Conservation (phyloP, 2,797 vertebrate genomes). For the Cephalopachus bancanus region DNA sequence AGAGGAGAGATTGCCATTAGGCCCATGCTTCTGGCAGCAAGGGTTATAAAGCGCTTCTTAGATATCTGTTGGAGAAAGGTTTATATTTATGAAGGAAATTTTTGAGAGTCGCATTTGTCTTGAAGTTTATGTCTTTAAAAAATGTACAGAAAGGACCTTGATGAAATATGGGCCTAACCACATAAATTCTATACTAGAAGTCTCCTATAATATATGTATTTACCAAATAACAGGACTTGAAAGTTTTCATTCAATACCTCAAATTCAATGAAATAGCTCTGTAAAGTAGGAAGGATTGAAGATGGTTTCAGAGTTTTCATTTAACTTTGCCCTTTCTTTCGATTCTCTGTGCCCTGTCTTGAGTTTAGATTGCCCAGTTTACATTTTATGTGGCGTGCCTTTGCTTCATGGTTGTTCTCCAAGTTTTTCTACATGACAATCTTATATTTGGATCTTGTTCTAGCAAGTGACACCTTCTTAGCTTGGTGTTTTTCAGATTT, state of each 20-base stretch:
- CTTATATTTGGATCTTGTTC: conserved; percentile 12
- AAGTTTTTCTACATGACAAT: background rate
- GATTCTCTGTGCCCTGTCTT: background rate
- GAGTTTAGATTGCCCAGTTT: background rate
- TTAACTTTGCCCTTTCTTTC: background rate
- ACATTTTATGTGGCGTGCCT: background rate
- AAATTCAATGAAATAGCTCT: conserved; percentile 39
- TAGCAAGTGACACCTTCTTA: background rate
- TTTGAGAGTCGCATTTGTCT: conserved; percentile 31
- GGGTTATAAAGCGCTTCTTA: conserved; percentile 45
- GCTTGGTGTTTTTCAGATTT: conserved; percentile 28
- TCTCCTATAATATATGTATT: conserved; percentile 7
- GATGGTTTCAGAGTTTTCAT: conserved; percentile 17
- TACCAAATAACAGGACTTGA: background rate
- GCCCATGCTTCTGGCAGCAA: background rate
- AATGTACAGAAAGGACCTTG: conserved; percentile 3
- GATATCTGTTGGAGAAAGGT: conserved; percentile 29
- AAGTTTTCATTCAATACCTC: background rate
- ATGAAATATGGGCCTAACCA: conserved; percentile 17
- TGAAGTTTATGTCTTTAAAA: conserved; percentile 39
- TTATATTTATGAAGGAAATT: background rate
- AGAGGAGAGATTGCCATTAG: conserved; percentile 43
- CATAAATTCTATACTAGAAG: background rate
- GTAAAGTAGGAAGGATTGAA: background rate
- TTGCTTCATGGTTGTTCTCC: background rate